Evolutionary conservation across 2,797 vertebrate species (phyloP).

Genomic region (Anguilla anguilla): DNA sequence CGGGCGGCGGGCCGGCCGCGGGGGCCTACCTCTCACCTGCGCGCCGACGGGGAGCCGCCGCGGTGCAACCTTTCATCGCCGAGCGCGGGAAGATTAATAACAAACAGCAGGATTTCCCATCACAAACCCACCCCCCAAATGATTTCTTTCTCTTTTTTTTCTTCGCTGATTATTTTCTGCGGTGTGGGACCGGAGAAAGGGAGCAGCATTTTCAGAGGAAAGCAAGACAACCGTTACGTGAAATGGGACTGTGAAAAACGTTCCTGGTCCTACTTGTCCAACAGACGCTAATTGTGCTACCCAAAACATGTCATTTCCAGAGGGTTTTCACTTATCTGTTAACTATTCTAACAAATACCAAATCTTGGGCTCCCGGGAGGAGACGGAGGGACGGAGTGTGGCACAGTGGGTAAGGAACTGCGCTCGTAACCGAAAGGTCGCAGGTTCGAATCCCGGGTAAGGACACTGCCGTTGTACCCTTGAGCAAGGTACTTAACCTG

Average conservation of each 20-base stretch:
- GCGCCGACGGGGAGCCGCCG: constrained; percentile 30
- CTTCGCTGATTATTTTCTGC: constrained; percentile 39
- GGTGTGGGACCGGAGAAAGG: constrained; percentile 41
- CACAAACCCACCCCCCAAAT: constrained; percentile 32
- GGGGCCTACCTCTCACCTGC: constrained; percentile 45
- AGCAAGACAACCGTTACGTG: constrained; percentile 40
- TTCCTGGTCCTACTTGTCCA: neutral
- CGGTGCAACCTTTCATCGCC: constrained; percentile 45
- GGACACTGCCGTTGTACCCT: no score
- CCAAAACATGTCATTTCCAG: neutral
- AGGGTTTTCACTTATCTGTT: neutral
- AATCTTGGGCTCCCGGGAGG: neutral
- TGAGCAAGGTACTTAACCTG: no score
- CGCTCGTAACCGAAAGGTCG: no score
- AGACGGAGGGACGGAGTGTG: no score
- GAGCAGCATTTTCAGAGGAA: constrained; percentile 41
- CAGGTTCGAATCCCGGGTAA: no score
- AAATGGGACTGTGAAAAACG: neutral
- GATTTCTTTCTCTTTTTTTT: constrained; percentile 3
- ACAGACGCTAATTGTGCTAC: neutral
- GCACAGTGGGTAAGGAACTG: no score
- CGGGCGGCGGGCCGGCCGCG: constrained; percentile 15
- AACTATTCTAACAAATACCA: neutral
- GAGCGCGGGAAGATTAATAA: constrained; percentile 44
- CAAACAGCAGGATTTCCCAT: constrained; percentile 45